Evolutionary conservation across 2,113 vertebrate genomes (phyloP).

Genomic region (Tragelaphus scriptus): DNA sequence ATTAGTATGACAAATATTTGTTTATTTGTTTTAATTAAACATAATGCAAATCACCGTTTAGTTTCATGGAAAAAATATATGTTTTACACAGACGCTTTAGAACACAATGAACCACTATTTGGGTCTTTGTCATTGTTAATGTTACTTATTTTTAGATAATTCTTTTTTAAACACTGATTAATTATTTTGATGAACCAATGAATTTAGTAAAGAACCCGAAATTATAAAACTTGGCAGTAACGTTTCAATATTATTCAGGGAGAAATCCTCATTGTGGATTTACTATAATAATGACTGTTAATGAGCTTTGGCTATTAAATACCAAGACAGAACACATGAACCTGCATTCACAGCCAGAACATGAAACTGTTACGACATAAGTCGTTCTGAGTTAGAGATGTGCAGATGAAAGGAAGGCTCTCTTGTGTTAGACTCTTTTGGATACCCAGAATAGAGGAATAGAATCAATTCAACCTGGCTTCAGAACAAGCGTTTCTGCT

Average conservation of each 20-base stretch:
- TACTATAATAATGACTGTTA: slow-evolving; percentile 7
- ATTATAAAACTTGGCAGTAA: slow-evolving; percentile 6
- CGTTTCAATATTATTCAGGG: neutral
- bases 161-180: neutral
- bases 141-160: slow-evolving; percentile 21
- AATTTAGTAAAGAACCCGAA: slow-evolving; percentile 25
- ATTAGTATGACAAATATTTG: neutral
- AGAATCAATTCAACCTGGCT: neutral
- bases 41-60: neutral
- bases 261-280: slow-evolving; percentile 3
- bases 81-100: neutral
- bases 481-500: neutral
- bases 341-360: neutral
- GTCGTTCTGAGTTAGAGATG: neutral
- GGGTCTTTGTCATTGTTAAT: neutral
- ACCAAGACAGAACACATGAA: neutral
- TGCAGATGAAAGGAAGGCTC: neutral
- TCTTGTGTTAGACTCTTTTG: neutral
- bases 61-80: neutral
- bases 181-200: neutral
- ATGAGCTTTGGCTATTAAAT: slow-evolving; percentile 5
- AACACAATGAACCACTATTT: neutral
- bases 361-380: neutral
- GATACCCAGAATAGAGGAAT: neutral
- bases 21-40: neutral